Evolutionary conservation across 64 coral and sea anemone genomes (phyloP).

Genomic region (Stichodactyla mertensii): DNA sequence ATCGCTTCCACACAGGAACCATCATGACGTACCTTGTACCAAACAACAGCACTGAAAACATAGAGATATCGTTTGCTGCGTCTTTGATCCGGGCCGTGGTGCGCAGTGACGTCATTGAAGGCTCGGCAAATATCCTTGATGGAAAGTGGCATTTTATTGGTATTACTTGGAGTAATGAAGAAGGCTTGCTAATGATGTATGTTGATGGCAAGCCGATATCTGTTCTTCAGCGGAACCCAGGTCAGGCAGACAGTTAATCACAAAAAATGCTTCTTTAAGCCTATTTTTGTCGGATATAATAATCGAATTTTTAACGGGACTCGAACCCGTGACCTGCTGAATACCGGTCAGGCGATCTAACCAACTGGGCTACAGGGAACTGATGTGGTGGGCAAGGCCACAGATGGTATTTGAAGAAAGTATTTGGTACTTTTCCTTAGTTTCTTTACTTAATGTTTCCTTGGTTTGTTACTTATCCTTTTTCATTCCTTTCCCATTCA

Average conservation of each 20-base stretch:
- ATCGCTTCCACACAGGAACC: slow-evolving; percentile 31
- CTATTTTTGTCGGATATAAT: too few species aligned
- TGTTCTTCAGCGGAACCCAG: not conserved
- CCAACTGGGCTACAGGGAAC: too few species aligned
- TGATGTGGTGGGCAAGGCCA: too few species aligned
- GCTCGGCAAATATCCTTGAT: slow-evolving; percentile 31
- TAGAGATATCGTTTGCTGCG: slow-evolving; percentile 42
- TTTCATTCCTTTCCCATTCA: too few species aligned
- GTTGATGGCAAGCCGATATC: slow-evolving; percentile 20
- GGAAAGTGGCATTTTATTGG: slow-evolving; percentile 53
- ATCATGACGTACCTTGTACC: slow-evolving; percentile 47
- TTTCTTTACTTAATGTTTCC: too few species aligned
- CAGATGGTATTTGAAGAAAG: too few species aligned
- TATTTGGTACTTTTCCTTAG: too few species aligned
- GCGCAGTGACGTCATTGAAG: slow-evolving; percentile 28
- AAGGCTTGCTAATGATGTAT: slow-evolving; percentile 22
- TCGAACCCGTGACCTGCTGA: too few species aligned
- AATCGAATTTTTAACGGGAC: too few species aligned
- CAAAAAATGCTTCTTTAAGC: too few species aligned
- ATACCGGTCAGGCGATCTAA: too few species aligned
- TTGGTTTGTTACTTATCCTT: too few species aligned
- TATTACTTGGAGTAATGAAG: slow-evolving; percentile 28
- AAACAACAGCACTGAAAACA: slow-evolving; percentile 17
- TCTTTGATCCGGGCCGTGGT: slow-evolving; percentile 26
- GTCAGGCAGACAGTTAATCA: not conserved